Evolutionary conservation across 2,888 invertebrate genomes (phyloP).

Genomic region (Apotomis turbidana): DNA sequence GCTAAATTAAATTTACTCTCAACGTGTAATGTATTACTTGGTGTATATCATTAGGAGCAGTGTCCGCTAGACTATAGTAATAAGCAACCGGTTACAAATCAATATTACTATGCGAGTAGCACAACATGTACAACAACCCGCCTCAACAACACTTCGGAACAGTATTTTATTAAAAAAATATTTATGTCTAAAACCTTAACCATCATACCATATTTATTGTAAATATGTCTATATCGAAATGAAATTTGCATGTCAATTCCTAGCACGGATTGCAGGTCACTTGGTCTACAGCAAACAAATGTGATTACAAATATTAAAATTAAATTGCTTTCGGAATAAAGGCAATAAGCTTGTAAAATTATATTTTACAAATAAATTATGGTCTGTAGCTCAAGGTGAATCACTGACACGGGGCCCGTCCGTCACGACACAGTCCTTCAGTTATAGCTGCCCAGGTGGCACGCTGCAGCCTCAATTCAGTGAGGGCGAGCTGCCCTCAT

Average conservation of each 20-base stretch:
- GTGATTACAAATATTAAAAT: slow-evolving; percentile 44
- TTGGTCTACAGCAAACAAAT: slow-evolving; percentile 43
- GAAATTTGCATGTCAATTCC: slow-evolving; percentile 36
- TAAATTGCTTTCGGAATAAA: slow-evolving; percentile 44
- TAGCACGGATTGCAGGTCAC: slow-evolving; percentile 43
- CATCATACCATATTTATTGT: slow-evolving; percentile 31
- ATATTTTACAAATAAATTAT: slow-evolving; percentile 55
- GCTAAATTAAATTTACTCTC: slow-evolving; percentile 32
- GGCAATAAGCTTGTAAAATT: slow-evolving; percentile 52
- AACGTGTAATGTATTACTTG: slow-evolving; percentile 12
- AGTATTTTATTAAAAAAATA: slow-evolving; percentile 39
- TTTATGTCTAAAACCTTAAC: slow-evolving; percentile 36
- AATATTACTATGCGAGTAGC: slow-evolving; percentile 20
- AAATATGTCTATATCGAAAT: slow-evolving; percentile 37
- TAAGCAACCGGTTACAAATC: slow-evolving; percentile 31
- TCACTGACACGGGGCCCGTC: slow-evolving; percentile 27
- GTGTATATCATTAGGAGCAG: slow-evolving; percentile 27
- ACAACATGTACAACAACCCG: slow-evolving; percentile 18
- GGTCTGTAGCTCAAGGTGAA: slow-evolving; percentile 43
- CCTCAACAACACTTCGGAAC: slow-evolving; percentile 20
- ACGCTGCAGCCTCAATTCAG: slow-evolving; percentile 85
- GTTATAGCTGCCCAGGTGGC: slow-evolving; percentile 40
- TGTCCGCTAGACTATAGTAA: slow-evolving; percentile 27
- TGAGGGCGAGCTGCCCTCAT: slow-evolving; percentile 89
- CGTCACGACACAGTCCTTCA: slow-evolving; percentile 41